Base-by-base conservation (phyloP, 2,888 invertebrate species). In the Cryptophagus acutangulus region DNA sequence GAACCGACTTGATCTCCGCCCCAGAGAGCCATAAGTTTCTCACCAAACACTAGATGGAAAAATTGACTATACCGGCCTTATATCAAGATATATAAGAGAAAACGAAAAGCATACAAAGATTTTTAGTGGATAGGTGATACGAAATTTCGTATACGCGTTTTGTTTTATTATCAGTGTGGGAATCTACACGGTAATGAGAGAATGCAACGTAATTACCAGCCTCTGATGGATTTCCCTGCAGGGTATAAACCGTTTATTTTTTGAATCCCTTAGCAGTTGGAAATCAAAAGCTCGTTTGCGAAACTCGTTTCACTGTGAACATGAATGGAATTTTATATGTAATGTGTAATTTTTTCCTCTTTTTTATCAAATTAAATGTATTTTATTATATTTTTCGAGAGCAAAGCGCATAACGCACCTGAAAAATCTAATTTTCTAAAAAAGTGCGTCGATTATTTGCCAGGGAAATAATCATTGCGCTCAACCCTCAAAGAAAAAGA, bases 261-360 rank as follows among this genome's bases (percentile, higher is more conserved):
- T 55, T 45, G 51, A 59, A 51, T 63, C 61, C 61, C 62, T 44
- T 40, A 57, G 49, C 59, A 56, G 58, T 58, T 52, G 54, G 61
- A 62, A 62, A 63, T 63, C 63, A 63, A 62, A 63, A 61, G 56
- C 61, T 62, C 63, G 55, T 63, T 63, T 63, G 55, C 56, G 54
- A 53, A 31, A 52, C 51, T 51, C 52, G 54, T 55, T 55, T 42
- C 34, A 5, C 12, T 38, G 37, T 42, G 49, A 49, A 51, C 59
- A 57, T 49, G 59, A 54, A 54, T 49, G 45, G 60, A 62, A 60
- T 60, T 56, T 55, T 51, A 51, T 56, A 58, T 58, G 38, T n/a
- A n/a, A 45, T 46, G 48, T 49, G 48, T 51, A 47, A 49, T 48
- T 48, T 54, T 52, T 55, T 52, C 9, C 49, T 49, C n/a, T n/a